These are phyloP conservation scores for Trilocha varians DNA, from an alignment of 2,888 invertebrate genomes.

Conservation along the genomic window DNA sequence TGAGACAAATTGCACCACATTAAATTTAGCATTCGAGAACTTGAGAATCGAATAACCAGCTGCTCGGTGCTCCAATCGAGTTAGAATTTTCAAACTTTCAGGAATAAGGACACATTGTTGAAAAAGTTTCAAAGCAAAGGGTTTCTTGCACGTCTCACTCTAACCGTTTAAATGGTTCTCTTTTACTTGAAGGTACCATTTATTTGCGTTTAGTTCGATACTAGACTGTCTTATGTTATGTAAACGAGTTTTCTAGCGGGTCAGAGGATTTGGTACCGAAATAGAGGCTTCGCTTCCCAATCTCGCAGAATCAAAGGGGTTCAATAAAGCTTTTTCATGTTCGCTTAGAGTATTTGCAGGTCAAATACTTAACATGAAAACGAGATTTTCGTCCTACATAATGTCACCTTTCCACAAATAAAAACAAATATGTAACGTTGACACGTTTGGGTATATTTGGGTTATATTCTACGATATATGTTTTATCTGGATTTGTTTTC, in stretches of 20 bases:
- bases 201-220: slow-evolving; percentile 58
- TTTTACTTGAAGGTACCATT: slow-evolving; percentile 54
- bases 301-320: slow-evolving; percentile 33
- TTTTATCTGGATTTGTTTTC: too few relatives aligned
- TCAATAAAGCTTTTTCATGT: slow-evolving; percentile 28
- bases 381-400: slow-evolving; percentile 8
- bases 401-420: too few relatives aligned
- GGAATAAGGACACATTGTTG: too few relatives aligned
- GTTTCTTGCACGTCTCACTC: slow-evolving; percentile 18
- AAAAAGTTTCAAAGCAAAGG: neutral
- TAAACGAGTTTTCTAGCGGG: slow-evolving; percentile 50
- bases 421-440: too few relatives aligned
- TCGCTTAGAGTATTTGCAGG: slow-evolving; percentile 21
- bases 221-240: slow-evolving; percentile 55
- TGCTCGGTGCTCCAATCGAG: too few relatives aligned
- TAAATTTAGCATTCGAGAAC: too few relatives aligned
- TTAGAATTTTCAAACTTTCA: too few relatives aligned
- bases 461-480: too few relatives aligned
- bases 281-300: slow-evolving; percentile 29
- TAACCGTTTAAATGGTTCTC: slow-evolving; percentile 61
- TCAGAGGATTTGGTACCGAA: slow-evolving; percentile 30
- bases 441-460: too few relatives aligned
- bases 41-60: too few relatives aligned
- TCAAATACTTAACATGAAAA: slow-evolving; percentile 15
- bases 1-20: too few relatives aligned